These are phyloP conservation scores for Orchestes rusci DNA, from an alignment of 2,888 invertebrate genomes.

Conservation along the genomic window DNA sequence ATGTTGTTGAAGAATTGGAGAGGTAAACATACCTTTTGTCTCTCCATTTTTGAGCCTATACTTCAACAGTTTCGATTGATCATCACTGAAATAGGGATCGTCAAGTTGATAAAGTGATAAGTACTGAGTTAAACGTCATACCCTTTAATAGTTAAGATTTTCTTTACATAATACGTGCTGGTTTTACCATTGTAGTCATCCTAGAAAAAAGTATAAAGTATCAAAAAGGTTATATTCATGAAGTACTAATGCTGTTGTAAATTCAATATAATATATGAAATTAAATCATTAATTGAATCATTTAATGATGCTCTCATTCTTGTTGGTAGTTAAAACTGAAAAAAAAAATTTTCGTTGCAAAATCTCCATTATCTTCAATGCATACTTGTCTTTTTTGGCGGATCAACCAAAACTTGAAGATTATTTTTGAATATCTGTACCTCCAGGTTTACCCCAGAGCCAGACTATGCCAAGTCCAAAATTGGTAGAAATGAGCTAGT, in stretches of 20 bases:
- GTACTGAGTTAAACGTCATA: slow-evolving; percentile 31
- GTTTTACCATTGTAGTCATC: slow-evolving; percentile 70
- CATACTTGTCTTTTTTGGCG: too few species aligned
- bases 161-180: slow-evolving; percentile 61
- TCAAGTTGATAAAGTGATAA: background rate
- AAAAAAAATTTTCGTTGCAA: too few species aligned
- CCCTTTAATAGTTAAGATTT: slow-evolving; percentile 49
- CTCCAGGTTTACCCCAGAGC: too few species aligned
- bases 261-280: background rate
- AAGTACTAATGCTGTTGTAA: background rate
- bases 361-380: too few species aligned
- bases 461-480: too few species aligned
- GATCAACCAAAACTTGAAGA: too few species aligned
- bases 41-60: slow-evolving; percentile 31
- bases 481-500: too few species aligned
- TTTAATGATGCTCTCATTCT: too few species aligned
- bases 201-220: slow-evolving; percentile 39
- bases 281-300: background rate
- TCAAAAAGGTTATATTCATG: background rate
- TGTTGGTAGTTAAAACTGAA: too few species aligned
- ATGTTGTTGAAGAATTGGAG: too few species aligned
- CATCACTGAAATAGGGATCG: slow-evolving; percentile 17
- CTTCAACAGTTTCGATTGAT: slow-evolving; percentile 13
- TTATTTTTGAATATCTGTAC: too few species aligned
- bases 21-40: slow-evolving; percentile 34